A percentile compares a stretch with the other conserved stretches of the same genome.
phyloP scores from a whole-genome alignment of 92 coral and sea anemone species.

The Hydrozoanthus gracilis region DNA sequence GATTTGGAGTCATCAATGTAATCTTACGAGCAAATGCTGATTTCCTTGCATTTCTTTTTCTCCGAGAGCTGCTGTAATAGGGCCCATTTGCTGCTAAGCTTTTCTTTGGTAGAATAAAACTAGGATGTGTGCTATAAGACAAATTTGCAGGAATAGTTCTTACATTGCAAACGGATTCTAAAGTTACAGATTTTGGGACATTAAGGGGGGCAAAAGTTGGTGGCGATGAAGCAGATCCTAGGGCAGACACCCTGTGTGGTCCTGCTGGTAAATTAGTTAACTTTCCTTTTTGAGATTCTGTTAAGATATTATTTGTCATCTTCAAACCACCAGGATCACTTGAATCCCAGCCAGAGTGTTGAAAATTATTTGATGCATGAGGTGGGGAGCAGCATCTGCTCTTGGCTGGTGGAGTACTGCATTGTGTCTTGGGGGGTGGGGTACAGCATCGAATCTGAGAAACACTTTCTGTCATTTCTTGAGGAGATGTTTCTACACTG shows the following conservation, averaged over 20 bases:
- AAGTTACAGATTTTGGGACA: slow-evolving; percentile 12
- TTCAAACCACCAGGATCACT: not conserved
- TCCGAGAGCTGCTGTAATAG: slow-evolving; percentile 66
- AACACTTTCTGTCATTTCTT: slow-evolving; percentile 32
- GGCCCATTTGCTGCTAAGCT: slow-evolving; percentile 59
- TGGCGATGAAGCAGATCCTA: not conserved
- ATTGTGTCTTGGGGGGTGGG: slow-evolving; percentile 17
- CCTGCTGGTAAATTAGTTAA: not conserved
- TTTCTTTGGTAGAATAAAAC: slow-evolving; percentile 62
- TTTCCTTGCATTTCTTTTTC: slow-evolving; percentile 80
- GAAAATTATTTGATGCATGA: slow-evolving; percentile 24
- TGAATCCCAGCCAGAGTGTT: not conserved
- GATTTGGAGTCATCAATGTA: slow-evolving; percentile 67
- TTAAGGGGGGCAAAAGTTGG: slow-evolving; percentile 3
- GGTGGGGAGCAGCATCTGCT: slow-evolving; percentile 24
- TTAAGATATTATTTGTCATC: not conserved
- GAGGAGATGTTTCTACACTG: slow-evolving; percentile 42
- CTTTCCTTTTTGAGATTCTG: not conserved
- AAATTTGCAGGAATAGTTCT: slow-evolving; percentile 8
- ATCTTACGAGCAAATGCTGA: slow-evolving; percentile 80
- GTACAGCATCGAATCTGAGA: not conserved
- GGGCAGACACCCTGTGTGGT: not conserved
- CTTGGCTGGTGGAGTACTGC: no score
- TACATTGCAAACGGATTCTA: slow-evolving; percentile 7
- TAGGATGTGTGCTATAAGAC: slow-evolving; percentile 42